Evolutionary conservation across 2,888 invertebrate genomes (phyloP), one percentile per base, ranked within the genome.

Genomic region (Sarcophaga carnaria): DNA sequence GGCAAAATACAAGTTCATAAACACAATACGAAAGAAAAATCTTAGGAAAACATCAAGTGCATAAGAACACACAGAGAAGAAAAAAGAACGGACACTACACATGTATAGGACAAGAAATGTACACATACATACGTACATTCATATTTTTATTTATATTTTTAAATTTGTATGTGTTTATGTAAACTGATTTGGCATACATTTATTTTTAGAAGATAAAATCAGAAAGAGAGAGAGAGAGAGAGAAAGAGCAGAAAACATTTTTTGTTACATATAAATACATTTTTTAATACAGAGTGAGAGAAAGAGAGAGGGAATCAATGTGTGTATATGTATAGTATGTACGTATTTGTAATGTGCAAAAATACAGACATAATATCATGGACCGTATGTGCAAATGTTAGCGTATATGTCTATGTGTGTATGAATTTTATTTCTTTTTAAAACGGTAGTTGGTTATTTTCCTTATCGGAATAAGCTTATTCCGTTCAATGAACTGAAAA

Each of bases 401-500:
- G 8, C 84, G 70, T 80, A 45, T 85, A 63, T 82, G 62, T 80
- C 4, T 49, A 4, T 14, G 10, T 74, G 37, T 72, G 25, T 71
- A 63, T 54, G 60, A 20, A 69, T 82, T 85, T 86, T 86, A 80
- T 80, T 82, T 77, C 75, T 80, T 80, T 80, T 54, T 78, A 80
- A 83, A 86, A 80, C 74, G 80, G 70, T 78, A 78, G 86, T 84
- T 81, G 76, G 71, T 22, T 80, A 80, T 74, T 76, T 88, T 88
- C 86, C 91, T 91, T 91, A 91, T 92, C 92, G 92, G 91, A 92
- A 92, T 90, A 89, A 91, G 92, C 91, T 91, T 91, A 91, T 91
- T 91, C 90, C 91, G 92, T 92, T 92, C 92, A 92, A 91, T 92
- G 92, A 92, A 92, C 92, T 91, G 92, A 86, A 91, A 92, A 91